phyloP scores from a whole-genome alignment of 2,888 invertebrate genomes.

The Bellardia pandia region DNA sequence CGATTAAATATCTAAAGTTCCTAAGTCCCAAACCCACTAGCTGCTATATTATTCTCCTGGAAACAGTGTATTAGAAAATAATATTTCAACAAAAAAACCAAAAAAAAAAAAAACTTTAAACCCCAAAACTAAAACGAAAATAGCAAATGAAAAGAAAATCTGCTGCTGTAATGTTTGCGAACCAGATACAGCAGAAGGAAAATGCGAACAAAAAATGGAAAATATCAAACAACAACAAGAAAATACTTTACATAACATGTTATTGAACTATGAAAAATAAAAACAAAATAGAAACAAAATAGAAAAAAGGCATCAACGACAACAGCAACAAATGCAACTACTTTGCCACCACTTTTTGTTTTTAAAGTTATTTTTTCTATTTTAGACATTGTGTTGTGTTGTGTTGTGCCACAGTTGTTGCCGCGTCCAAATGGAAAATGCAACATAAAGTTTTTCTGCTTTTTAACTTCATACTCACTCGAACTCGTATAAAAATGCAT shows the following conservation, averaged over 20 bases:
- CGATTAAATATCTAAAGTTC: too few relatives aligned
- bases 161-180: conserved; percentile 64
- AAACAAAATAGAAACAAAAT: conserved; percentile 62
- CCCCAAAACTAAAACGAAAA: conserved; percentile 67
- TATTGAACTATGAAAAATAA: conserved; percentile 81
- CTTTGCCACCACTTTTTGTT: conserved; percentile 64
- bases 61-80: conserved; percentile 43
- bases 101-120: conserved; percentile 26
- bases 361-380: conserved; percentile 55
- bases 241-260: conserved; percentile 83
- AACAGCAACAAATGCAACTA: conserved; percentile 67
- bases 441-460: conserved; percentile 51
- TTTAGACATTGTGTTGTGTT: conserved; percentile 57
- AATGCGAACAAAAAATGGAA: conserved; percentile 39
- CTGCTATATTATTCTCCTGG: background rate
- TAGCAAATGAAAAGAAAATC: conserved; percentile 71
- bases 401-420: conserved; percentile 55
- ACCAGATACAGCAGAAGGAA: conserved; percentile 74
- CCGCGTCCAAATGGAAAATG: conserved; percentile 59
- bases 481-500: conserved; percentile 56
- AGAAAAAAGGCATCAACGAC: conserved; percentile 57
- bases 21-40: too few relatives aligned
- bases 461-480: conserved; percentile 52
- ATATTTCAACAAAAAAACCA: background rate
- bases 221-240: conserved; percentile 60